phyloP scores from a whole-genome alignment of 2,113 vertebrate species.

The Platysternon megacephalum region DNA sequence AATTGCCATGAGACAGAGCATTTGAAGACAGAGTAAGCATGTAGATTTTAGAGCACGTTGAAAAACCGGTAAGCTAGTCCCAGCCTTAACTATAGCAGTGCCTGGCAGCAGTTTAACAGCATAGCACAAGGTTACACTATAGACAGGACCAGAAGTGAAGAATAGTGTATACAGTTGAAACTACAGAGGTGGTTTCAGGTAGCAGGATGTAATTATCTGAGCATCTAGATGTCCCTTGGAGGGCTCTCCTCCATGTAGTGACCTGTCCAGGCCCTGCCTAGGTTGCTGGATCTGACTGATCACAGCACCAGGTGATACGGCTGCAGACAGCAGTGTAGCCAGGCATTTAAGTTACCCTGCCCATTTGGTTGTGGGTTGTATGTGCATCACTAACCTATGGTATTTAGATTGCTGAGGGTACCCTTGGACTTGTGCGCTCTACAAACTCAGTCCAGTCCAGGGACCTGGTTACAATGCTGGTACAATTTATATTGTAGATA shows the following conservation, averaged over 20 bases:
- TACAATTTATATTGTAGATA: background rate
- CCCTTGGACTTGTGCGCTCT: background rate
- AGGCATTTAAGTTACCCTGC: background rate
- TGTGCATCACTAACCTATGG: background rate
- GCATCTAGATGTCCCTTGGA: background rate
- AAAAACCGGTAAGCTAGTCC: background rate
- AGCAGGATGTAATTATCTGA: background rate
- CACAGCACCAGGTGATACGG: background rate
- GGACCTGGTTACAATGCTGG: background rate
- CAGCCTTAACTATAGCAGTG: background rate
- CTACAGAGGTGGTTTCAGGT: background rate
- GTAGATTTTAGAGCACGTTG: background rate
- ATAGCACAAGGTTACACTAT: background rate
- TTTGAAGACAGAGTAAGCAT: background rate
- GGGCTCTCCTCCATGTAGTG: background rate
- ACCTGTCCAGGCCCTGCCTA: background rate
- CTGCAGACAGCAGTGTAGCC: background rate
- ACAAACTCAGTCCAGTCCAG: background rate
- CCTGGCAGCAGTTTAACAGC: background rate
- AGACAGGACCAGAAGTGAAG: background rate
- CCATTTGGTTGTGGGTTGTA: background rate
- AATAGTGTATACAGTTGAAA: background rate
- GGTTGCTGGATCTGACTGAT: background rate
- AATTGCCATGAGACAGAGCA: background rate
- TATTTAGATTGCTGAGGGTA: background rate